Percentiles rank a stretch among this genome's conserved stretches.
Conservation (phyloP, 1,140 invertebrate genomes). For the Drosophila pandora region DNA sequence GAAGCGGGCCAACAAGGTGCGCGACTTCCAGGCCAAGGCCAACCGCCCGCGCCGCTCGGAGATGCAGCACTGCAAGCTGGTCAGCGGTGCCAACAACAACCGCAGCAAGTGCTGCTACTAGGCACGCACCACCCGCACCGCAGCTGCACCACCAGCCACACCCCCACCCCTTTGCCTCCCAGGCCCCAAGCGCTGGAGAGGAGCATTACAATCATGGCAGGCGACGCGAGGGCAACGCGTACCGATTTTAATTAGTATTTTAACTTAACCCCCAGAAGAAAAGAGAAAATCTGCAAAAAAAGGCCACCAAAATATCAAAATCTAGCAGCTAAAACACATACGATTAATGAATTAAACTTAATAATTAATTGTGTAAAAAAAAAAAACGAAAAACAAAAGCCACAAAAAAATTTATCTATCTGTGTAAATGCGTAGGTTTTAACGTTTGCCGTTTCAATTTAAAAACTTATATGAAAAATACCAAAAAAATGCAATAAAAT, state of each 20-base stretch:
- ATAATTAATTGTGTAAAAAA: slow-evolving; percentile 61
- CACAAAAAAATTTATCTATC: slow-evolving; percentile 53
- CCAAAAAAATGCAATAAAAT: slow-evolving; percentile 70
- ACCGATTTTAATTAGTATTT: slow-evolving; percentile 78
- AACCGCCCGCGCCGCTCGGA: slow-evolving; percentile 87
- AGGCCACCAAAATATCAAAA: slow-evolving; percentile 72
- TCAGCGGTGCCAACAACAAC: slow-evolving; percentile 89
- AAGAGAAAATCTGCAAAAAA: slow-evolving; percentile 41
- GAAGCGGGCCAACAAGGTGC: slow-evolving; percentile 87
- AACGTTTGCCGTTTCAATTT: slow-evolving; percentile 78
- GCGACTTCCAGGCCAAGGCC: slow-evolving; percentile 87
- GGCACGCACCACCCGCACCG: slow-evolving; percentile 20
- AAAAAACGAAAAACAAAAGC: slow-evolving; percentile 31
- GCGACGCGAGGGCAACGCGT: slow-evolving; percentile 45
- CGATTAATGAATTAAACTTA: slow-evolving; percentile 54
- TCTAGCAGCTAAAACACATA: slow-evolving; percentile 65
- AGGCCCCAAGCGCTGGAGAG: slow-evolving; percentile 7
- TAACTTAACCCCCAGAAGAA: slow-evolving; percentile 60
- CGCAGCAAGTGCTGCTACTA: slow-evolving; percentile 88
- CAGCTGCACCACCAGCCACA: slow-evolving; percentile 13
- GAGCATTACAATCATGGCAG: slow-evolving; percentile 70
- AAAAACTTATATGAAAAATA: slow-evolving; percentile 51
- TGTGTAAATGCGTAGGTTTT: slow-evolving; percentile 77
- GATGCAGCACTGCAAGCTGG: slow-evolving; percentile 85
- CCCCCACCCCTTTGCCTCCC: slow-evolving; percentile 7